Conservation (phyloP, 2,888 invertebrate genomes). For the Limenitis camilla region DNA sequence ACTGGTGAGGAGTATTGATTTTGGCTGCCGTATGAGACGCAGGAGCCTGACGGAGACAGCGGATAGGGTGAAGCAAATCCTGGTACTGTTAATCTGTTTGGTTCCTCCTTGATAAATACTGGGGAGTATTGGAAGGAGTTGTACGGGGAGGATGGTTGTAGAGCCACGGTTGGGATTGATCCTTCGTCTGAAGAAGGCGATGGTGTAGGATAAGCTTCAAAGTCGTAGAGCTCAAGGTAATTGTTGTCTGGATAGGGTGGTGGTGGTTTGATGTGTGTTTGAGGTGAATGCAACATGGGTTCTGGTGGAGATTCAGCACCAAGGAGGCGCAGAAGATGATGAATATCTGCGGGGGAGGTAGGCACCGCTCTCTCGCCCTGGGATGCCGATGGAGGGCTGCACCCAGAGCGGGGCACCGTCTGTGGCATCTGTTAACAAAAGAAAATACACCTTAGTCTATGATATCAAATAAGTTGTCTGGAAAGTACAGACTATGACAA, state of each 20-base stretch:
- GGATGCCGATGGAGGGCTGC: conserved; percentile 83
- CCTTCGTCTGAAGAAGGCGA: conserved; percentile 73
- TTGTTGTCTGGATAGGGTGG: conserved; percentile 57
- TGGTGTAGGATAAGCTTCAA: conserved; percentile 64
- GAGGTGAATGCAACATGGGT: conserved; percentile 65
- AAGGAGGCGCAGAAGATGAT: conserved; percentile 61
- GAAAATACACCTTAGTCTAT: conserved; percentile 9
- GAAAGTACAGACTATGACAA: not conserved
- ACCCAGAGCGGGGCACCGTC: conserved; percentile 85
- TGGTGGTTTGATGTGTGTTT: conserved; percentile 60
- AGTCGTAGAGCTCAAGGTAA: conserved; percentile 68
- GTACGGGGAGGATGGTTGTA: conserved; percentile 74
- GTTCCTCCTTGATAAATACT: conserved; percentile 70
- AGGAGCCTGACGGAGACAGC: conserved; percentile 75
- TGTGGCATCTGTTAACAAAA: conserved; percentile 83
- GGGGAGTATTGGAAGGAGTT: conserved; percentile 59
- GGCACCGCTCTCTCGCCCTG: conserved; percentile 78
- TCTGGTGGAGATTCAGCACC: conserved; percentile 69
- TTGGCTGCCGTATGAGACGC: conserved; percentile 73
- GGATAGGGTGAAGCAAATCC: conserved; percentile 70
- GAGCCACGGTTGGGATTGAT: conserved; percentile 71
- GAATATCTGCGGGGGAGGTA: conserved; percentile 69
- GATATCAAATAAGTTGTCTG: not conserved
- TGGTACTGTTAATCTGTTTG: conserved; percentile 67
- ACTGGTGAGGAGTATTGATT: conserved; percentile 71